phyloP scores from a whole-genome alignment of 2,797 vertebrate genomes.

The Xenentodon cancila region DNA sequence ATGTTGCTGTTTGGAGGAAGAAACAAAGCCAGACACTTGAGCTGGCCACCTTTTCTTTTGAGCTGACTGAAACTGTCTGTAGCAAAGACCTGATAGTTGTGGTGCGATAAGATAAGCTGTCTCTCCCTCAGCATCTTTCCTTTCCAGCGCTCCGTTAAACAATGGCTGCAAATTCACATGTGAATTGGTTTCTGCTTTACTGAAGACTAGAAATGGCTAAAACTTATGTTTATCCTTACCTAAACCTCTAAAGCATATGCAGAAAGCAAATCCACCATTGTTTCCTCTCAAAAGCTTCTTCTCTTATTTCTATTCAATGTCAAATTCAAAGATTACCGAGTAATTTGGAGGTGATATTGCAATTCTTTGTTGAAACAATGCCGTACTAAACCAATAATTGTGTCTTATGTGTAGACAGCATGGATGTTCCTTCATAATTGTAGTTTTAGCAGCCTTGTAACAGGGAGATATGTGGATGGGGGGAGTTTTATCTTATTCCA shows the following conservation, averaged over 20 bases:
- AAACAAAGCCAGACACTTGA: conserved; percentile 71
- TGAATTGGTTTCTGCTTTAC: conserved; percentile 64
- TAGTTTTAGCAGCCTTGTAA: conserved; percentile 63
- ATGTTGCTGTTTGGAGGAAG: conserved; percentile 60
- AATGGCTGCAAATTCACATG: conserved; percentile 72
- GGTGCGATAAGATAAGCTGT: conserved; percentile 73
- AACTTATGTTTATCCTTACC: conserved; percentile 77
- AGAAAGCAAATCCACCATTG: conserved; percentile 80
- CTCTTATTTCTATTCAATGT: conserved; percentile 69
- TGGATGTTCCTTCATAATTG: conserved; percentile 72
- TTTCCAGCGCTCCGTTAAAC: conserved; percentile 69
- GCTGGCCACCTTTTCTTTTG: conserved; percentile 62
- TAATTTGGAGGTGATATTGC: conserved; percentile 77
- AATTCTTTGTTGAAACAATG: conserved; percentile 74
- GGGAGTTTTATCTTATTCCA: conserved; percentile 62
- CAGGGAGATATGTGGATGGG: conserved; percentile 57
- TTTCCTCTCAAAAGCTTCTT: conserved; percentile 71
- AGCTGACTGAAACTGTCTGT: conserved; percentile 61
- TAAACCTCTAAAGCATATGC: conserved; percentile 78
- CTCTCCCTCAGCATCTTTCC: conserved; percentile 57
- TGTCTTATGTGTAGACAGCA: conserved; percentile 69
- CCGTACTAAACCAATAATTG: conserved; percentile 70
- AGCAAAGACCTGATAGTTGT: conserved; percentile 67
- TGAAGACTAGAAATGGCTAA: conserved; percentile 73
- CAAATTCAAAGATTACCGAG: conserved; percentile 80